Evolutionary conservation across 2,888 invertebrate species (phyloP), one percentile per base, ranked within the genome.

Genomic region (Machimus rusticus): DNA sequence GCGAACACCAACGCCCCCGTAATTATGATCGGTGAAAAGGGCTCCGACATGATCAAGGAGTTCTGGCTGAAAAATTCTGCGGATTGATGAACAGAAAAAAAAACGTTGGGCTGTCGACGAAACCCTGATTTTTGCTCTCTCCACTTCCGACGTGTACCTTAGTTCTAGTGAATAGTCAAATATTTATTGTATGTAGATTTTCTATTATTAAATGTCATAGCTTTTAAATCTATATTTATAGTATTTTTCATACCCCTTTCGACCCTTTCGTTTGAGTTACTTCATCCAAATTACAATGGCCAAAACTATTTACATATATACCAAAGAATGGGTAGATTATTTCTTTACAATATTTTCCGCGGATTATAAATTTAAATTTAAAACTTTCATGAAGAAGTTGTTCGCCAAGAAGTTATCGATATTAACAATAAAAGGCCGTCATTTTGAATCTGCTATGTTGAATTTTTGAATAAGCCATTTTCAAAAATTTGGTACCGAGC

Each of bases 11-110:
- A 97, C 90, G 97, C 97, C 0, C 97, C 97, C 0, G 95, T 95
- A 0, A 97, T 98, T 43, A 98, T 98, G 98, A 96, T 98, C 78
- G 98, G 95, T 0, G 98, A 98, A 91, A 98, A 98, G 91, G 97
- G 96, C 0, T 94, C 97, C 12, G 97, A 98, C 91, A 94, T 98
- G 94, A 96, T 98, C 81, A 97, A 97, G 91, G 95, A 96, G 89
- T 96, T 94, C 91, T 97, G 97, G 97, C 92, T 96, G 87, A 95
- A 95, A 89, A 93, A 94, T 89, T 91, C 91, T 0, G 91, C 92
- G 92, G 94, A 90, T 88, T 90, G 89, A 87, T 16, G 34, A 28
- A n/a, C n/a, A n/a, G n/a, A n/a, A n/a, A n/a, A 34, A 55, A 14
- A 34, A 5, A 14, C 16, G 23, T 81, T 1, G 19, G 39, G 23